Base-by-base conservation (phyloP, 2,113 vertebrate genomes). In the Perca fluviatilis region DNA sequence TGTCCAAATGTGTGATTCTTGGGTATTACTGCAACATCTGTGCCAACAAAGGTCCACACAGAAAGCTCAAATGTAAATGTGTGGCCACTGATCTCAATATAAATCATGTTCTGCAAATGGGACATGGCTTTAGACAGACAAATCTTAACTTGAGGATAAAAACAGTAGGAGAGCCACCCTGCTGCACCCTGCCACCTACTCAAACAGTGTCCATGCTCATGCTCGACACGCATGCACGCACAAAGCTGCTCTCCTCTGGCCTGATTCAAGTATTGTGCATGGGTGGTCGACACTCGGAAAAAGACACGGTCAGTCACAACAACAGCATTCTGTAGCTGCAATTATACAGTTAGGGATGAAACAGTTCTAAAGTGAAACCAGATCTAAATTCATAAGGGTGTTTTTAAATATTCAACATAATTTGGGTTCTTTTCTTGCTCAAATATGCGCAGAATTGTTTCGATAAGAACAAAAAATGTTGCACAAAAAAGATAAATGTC, bases 211-310 rank as follows among this genome's bases (percentile, higher is more conserved):
- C 10, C 9, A n/a, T 21, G 15, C 49, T 12, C 46, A 43, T 40
- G 40, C 40, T 40, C 36, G 8, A 3, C 40, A 40, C 10, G 9
- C 10, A 43, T 10, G 10, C 40, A 10, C 8, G 8, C 36, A 40
- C 36, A 1, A 76, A 68, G 49, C 86, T 79, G 60, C 80, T 69
- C 77, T 86, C 82, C 84, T 77, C 82, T 68, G 84, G 75, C 60
- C 82, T 67, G 65, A 82, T 85, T 89, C 76, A 74, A 78, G 62
- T 25, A 19, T 30, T 67, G 65, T n/a, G 73, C 49, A 82, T 82
- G 89, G 86, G 87, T 88, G 86, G 89, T 88, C 88, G 49, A 12
- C 51, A 30, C 60, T 72, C 23, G 11, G 33, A 15, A 36, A 78
- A 25, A 64, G 57, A 74, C 62, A 73, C 49, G 8, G 11, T 53